These are phyloP conservation scores for Polypterus bichir DNA, from an alignment of 2,113 vertebrate genomes.

Conservation along the genomic window DNA sequence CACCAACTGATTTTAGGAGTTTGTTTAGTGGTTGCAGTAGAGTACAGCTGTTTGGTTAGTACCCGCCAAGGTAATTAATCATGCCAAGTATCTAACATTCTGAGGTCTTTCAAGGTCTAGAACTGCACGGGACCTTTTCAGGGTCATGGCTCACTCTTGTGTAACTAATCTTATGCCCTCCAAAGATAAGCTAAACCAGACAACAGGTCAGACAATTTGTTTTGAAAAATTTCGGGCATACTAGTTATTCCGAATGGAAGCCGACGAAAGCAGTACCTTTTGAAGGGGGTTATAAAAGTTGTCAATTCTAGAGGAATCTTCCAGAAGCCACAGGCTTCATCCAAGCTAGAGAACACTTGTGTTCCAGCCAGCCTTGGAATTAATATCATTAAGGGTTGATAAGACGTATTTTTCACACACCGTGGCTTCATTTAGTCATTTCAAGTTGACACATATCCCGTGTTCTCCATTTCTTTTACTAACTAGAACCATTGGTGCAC, in stretches of 20 bases:
- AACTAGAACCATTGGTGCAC: constrained; percentile 12
- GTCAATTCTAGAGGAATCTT: neutral
- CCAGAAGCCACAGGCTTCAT: neutral
- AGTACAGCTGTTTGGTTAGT: neutral
- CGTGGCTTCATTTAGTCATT: constrained; percentile 8
- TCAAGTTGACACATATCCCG: constrained; percentile 15
- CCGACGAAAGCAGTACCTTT: neutral
- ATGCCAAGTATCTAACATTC: neutral
- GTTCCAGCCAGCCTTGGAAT: constrained; percentile 4
- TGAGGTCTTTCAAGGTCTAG: neutral
- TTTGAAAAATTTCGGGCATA: neutral
- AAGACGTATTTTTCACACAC: constrained; percentile 4
- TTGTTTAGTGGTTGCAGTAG: neutral
- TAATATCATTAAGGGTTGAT: constrained; percentile 4
- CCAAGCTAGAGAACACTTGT: constrained; percentile 1
- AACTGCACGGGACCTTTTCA: neutral
- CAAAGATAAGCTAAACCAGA: neutral
- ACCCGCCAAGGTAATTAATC: neutral
- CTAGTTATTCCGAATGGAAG: neutral
- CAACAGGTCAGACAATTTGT: neutral
- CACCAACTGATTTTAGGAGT: no score
- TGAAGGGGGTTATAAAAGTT: neutral
- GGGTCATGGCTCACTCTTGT: neutral
- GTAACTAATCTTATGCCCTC: neutral
- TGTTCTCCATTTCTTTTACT: constrained; percentile 12